Base-by-base conservation (phyloP, 2,888 invertebrate species). In the Smittia aterrima region DNA sequence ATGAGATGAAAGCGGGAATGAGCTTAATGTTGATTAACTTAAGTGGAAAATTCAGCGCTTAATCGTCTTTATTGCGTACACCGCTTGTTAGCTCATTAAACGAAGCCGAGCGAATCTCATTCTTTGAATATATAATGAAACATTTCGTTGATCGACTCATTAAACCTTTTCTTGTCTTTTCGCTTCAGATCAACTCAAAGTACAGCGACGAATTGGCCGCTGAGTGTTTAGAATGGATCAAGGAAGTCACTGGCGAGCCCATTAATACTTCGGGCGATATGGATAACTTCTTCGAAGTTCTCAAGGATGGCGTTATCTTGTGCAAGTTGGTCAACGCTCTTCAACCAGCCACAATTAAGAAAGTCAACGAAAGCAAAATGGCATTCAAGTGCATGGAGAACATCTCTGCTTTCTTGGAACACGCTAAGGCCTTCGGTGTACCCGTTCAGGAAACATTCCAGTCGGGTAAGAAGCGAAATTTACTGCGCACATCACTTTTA, bases 331-430 rank as follows among this genome's bases (percentile, higher is more conserved):
- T 90, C 25, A 98, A 98, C 84, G 87, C 87, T 77, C 88, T 98
- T 79, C 89, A 95, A 81, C 89, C 93, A 0, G 93, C 92, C 62
- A 88, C 90, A 73, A 90, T 98, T 75, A 96, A 95, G 85, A 96
- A 96, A 85, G 89, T 98, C 78, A 97, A 98, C 83, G 89, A 89
- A 78, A 92, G 92, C 75, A 89, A 90, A 80, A 92, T 95, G 90
- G 96, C 94, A 75, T 98, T 98, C 85, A 97, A 97, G 81, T 96
- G 96, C 84, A 98, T 98, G 98, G 98, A 98, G 85, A 98, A 98
- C 83, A 98, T 98, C 68, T 47, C 16, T 83, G 92, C 91, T 25
- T 97, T 98, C 85, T 85, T 96, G 75, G 92, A 91, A 77, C 91
- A 90, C 9, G 94, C 93, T 75, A 90, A 89, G 80, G 88, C 87